Evolutionary conservation across 2,888 invertebrate genomes (phyloP), one percentile per base, ranked within the genome.

Genomic region (Lamellibrachia satsuma): DNA sequence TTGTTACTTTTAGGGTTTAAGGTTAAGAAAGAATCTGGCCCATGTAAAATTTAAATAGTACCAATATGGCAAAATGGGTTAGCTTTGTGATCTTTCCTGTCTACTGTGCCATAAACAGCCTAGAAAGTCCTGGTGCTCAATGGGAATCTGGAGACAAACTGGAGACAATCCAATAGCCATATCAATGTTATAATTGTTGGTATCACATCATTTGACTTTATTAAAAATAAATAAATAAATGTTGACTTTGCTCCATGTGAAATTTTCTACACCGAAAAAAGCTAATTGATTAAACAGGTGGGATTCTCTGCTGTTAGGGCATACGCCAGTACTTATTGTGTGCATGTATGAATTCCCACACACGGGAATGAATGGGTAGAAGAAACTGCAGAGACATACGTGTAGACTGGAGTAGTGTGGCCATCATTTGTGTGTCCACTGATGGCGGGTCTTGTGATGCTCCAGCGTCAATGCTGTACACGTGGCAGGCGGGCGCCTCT

Each of bases 401-500:
- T 93, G 97, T 97, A 3, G 98, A 97, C 96, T 98, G 98, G 92
- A 98, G 97, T 93, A 98, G 96, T 95, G 97, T 98, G n/a, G 98
- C 98, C 93, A 98, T 97, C 11, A 97, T 97, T n/a, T 97, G 93
- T 75, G 22, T 75, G 15, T 22, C n/a, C 15, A 75, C 75, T 2
- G 75, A 15, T n/a, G 75, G 75, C 22, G 75, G 75, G 22, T 75
- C 75, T 6, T 75, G 75, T 15, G 15, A 75, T 6, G 75, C 22
- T 22, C n/a, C 75, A 4, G 75, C 15, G 97, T 96, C 98, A 98
- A 95, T 98, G 98, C 98, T 94, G 93, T 95, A 96, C 94, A 97
- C 95, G 95, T 98, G 97, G 95, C 98, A 98, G 52, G 98, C 97
- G 0, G 98, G 98, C 92, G 98, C 97, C 7, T 93, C 97, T 96